phyloP scores from a whole-genome alignment of 2,797 vertebrate genomes.

The Neoniphon sammara region DNA sequence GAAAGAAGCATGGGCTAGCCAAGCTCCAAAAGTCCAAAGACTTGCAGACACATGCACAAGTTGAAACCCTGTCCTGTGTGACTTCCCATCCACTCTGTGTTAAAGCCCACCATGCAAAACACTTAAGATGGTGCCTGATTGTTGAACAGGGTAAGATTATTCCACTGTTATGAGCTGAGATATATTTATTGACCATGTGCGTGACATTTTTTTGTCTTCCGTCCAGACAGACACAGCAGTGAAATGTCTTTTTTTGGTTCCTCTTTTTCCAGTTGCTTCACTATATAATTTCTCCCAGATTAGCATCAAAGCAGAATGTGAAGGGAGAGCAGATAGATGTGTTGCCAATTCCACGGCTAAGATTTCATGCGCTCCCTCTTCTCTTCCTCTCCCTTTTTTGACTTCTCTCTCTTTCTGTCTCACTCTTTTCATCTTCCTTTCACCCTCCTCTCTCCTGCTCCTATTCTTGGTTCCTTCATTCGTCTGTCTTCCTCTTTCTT shows the following conservation, averaged over 20 bases:
- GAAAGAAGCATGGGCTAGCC: conserved; percentile 56
- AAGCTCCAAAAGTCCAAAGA: conserved; percentile 25
- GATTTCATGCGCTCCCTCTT: conserved; percentile 43
- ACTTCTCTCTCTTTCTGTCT: neutral
- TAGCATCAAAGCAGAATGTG: conserved; percentile 66
- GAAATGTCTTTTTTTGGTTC: conserved; percentile 42
- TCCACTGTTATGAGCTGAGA: conserved; percentile 55
- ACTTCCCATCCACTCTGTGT: conserved; percentile 30
- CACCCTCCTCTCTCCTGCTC: neutral
- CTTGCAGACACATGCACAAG: conserved; percentile 39
- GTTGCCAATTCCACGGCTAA: conserved; percentile 57
- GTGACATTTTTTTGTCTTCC: conserved; percentile 52
- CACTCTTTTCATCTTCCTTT: neutral
- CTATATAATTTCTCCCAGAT: conserved; percentile 71
- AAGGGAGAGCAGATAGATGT: conserved; percentile 57
- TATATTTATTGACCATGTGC: conserved; percentile 59
- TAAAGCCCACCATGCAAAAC: conserved; percentile 33
- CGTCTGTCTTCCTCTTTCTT: neutral
- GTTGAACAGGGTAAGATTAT: conserved; percentile 50
- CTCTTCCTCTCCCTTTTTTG: conserved; percentile 11
- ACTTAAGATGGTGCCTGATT: conserved; percentile 40
- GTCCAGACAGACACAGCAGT: conserved; percentile 39
- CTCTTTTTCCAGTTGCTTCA: conserved; percentile 46
- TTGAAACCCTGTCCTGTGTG: conserved; percentile 47
- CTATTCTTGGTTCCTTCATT: neutral